Percentiles rank a stretch among this genome's conserved stretches.
Conservation (phyloP, 2,888 invertebrate species). For the Ditula angustiorana region DNA sequence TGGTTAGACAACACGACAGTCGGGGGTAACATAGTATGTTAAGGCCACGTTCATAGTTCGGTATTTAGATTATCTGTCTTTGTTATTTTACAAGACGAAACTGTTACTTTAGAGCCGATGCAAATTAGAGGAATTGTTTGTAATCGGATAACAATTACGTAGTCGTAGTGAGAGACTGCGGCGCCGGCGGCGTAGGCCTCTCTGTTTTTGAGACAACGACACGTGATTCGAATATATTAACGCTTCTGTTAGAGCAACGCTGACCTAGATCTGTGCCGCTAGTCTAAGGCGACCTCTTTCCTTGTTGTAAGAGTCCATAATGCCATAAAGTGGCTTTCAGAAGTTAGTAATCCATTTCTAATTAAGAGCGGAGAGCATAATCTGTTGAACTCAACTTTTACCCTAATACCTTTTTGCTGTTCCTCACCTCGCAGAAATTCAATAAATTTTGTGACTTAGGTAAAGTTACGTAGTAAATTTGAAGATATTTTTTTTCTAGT, state of each 20-base stretch:
- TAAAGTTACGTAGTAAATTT: not conserved
- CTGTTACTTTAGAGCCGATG: slow-evolving; percentile 21
- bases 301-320: slow-evolving; percentile 31
- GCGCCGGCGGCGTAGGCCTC: slow-evolving; percentile 7
- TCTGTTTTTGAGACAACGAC: slow-evolving; percentile 33
- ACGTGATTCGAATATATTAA: slow-evolving; percentile 60
- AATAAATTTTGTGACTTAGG: slow-evolving; percentile 1
- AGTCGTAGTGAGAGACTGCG: slow-evolving; percentile 12
- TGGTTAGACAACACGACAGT: not conserved
- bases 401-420: slow-evolving; percentile 10
- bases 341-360: slow-evolving; percentile 33
- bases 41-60: slow-evolving; percentile 6
- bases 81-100: slow-evolving; percentile 22
- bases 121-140: slow-evolving; percentile 38
- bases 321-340: slow-evolving; percentile 16
- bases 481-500: not conserved
- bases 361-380: slow-evolving; percentile 21
- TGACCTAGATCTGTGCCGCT: slow-evolving; percentile 43
- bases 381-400: slow-evolving; percentile 26
- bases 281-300: slow-evolving; percentile 18
- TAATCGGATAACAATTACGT: slow-evolving; percentile 35
- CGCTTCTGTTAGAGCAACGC: slow-evolving; percentile 40
- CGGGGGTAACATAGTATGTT: not conserved
- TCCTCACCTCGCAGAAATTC: not conserved
- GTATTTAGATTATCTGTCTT: slow-evolving; percentile 19